Evolutionary conservation across 1,140 invertebrate species (phyloP), one percentile per base, ranked within the genome.

Genomic region (Bombus pascuorum): DNA sequence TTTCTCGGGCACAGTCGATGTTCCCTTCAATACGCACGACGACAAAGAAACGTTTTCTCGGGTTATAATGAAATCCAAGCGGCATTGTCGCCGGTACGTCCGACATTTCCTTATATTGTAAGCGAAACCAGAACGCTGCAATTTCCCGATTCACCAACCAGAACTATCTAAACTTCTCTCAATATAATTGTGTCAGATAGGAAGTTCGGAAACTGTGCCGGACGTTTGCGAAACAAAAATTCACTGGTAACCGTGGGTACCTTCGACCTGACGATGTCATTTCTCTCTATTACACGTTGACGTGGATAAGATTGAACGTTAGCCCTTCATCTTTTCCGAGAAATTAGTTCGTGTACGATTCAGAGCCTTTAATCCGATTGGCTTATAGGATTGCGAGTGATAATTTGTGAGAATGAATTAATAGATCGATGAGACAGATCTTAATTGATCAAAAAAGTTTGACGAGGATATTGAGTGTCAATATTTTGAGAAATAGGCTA

Each of bases 171-270:
- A 85, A 85, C 83, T 85, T 85, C 83, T 72, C 68, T 72, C 76
- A 39, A 85, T 85, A 85, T 85, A 85, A 85, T 85, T 85, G 66
- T 85, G 83, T 80, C 83, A 80, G 83, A 85, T 80, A 62, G 83
- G 57, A 80, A 85, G 76, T 85, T 85, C 66, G 65, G 53, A 44
- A 85, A 85, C 76, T 80, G 76, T 85, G 83, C 53, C 83, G 83
- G 76, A 79, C 76, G 66, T 47, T 62, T 53, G 65, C 44, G 57
- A 80, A 80, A 85, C 66, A 85, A 85, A 85, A 85, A 85, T 85
- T 85, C 68, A 32, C 76, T 65, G 53, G 83, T 70, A 57, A 65
- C 72, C 81, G 72, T 68, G 73, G 44, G 73, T 82, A 42, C 22
- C 57, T n/a, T 22, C 13, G 39, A 32, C 12, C 59, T 3, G 28